Percentiles rank a stretch among this genome's conserved stretches.
Evolutionary conservation across 2,888 invertebrate genomes (phyloP).

Genomic region (Bombylius discolor): DNA sequence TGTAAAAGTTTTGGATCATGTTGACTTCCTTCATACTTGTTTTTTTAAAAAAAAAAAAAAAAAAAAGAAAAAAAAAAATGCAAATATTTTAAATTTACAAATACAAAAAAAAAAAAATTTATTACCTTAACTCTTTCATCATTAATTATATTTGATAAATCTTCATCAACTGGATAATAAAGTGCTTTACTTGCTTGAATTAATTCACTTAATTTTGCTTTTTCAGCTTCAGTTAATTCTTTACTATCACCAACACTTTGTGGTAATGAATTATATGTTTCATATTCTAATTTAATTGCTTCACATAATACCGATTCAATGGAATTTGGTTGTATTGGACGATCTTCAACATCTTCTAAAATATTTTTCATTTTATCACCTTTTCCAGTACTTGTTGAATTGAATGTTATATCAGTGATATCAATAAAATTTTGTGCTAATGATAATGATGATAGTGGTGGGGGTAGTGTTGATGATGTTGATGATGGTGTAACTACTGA

Average conservation of each 20-base stretch:
- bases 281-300: conserved; percentile 75
- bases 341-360: conserved; percentile 22
- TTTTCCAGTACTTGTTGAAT: neutral
- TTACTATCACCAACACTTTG: conserved; percentile 40
- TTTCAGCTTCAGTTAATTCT: conserved; percentile 62
- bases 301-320: conserved; percentile 76
- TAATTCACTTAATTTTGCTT: conserved; percentile 69
- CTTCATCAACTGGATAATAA: conserved; percentile 71
- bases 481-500: neutral
- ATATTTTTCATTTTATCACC: conserved; percentile 22
- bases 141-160: conserved; percentile 54
- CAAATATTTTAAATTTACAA: neutral
- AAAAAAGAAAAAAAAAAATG: neutral
- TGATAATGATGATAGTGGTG: neutral
- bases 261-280: conserved; percentile 52
- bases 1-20: conserved; percentile 63
- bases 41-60: conserved; percentile 2
- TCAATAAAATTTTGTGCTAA: neutral
- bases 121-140: conserved; percentile 45
- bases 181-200: conserved; percentile 77
- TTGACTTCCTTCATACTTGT: conserved; percentile 27
- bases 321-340: conserved; percentile 49
- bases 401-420: neutral
- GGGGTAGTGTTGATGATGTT: neutral
- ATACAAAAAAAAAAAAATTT: neutral